phyloP scores from a whole-genome alignment of 2,797 vertebrate genomes.

The Typhlichthys subterraneus region DNA sequence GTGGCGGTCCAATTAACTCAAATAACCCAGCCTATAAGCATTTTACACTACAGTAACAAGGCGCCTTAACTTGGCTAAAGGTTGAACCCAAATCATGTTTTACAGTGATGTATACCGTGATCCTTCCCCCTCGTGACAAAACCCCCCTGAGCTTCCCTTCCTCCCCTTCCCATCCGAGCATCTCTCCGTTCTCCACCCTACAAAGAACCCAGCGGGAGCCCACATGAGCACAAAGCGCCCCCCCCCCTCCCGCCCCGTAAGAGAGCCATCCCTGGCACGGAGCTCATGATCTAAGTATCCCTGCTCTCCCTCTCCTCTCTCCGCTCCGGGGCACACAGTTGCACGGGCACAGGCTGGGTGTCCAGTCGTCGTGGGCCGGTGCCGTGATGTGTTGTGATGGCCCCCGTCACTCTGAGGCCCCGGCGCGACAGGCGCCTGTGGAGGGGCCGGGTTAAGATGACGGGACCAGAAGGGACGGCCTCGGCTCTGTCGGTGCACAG shows the following conservation, averaged over 20 bases:
- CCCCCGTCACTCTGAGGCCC: constrained; percentile 60
- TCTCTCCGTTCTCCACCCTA: constrained; percentile 21
- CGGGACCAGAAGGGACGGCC: constrained; percentile 61
- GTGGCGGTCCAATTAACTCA: constrained; percentile 44
- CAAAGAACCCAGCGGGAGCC: constrained; percentile 39
- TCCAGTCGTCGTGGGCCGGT: constrained; percentile 61
- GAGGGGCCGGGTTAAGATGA: constrained; percentile 59
- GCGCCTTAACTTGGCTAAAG: no score
- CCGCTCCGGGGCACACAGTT: constrained; percentile 33
- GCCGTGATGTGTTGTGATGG: constrained; percentile 77
- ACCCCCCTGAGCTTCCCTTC: constrained; percentile 42
- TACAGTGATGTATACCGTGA: no score
- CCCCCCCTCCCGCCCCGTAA: constrained; percentile 28
- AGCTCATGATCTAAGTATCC: constrained; percentile 61
- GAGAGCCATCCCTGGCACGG: constrained; percentile 51
- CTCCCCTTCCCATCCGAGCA: constrained; percentile 26
- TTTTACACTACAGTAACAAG: no score
- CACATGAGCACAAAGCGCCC: constrained; percentile 58
- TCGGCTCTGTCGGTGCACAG: constrained; percentile 13
- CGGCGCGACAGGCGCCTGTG: constrained; percentile 68
- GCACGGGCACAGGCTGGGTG: constrained; percentile 51
- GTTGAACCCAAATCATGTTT: no score
- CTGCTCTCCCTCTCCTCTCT: constrained; percentile 38
- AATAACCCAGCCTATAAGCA: constrained; percentile 14
- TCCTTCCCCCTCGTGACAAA: constrained; percentile 20